Evolutionary conservation across 2,797 vertebrate genomes (phyloP).

Genomic region (Enteromius trimaculatus): DNA sequence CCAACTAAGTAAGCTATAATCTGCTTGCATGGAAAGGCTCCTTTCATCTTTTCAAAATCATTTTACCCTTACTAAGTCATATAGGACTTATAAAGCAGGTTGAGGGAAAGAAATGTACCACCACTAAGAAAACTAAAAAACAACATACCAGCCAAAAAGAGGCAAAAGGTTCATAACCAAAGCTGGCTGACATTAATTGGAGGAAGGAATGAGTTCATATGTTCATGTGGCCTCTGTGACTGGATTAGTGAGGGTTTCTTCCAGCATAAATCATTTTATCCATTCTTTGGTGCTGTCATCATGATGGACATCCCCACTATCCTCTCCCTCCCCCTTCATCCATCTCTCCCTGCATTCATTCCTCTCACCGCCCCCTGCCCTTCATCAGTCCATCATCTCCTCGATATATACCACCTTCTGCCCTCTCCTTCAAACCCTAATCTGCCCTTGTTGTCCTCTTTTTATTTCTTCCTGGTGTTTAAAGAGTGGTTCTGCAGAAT

Average conservation of each 20-base stretch:
- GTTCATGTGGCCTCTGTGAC: background rate
- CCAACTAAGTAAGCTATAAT: background rate
- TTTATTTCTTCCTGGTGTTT: background rate
- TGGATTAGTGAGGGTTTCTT: slow-evolving; percentile 38
- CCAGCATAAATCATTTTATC: slow-evolving; percentile 37
- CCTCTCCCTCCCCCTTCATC: slow-evolving; percentile 17
- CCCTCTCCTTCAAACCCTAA: slow-evolving; percentile 11
- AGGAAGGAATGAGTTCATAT: background rate
- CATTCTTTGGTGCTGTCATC: slow-evolving; percentile 1
- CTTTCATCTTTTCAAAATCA: slow-evolving; percentile 14
- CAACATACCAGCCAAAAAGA: background rate
- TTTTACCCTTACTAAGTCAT: slow-evolving; percentile 12
- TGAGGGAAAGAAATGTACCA: background rate
- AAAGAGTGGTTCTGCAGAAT: background rate
- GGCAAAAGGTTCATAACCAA: background rate
- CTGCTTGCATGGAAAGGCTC: background rate
- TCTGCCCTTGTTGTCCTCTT: slow-evolving; percentile 12
- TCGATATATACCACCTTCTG: background rate
- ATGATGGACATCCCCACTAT: slow-evolving; percentile 19
- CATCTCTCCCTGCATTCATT: slow-evolving; percentile 21
- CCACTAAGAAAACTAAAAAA: background rate
- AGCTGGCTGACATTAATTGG: background rate
- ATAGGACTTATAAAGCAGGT: background rate
- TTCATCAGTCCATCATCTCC: slow-evolving; percentile 17
- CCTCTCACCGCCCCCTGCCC: background rate